A percentile compares a stretch with the other conserved stretches of the same genome.
Conservation (phyloP, 35 echinoderm and acorn worm genomes). For the Apostichopus parvimensis region DNA sequence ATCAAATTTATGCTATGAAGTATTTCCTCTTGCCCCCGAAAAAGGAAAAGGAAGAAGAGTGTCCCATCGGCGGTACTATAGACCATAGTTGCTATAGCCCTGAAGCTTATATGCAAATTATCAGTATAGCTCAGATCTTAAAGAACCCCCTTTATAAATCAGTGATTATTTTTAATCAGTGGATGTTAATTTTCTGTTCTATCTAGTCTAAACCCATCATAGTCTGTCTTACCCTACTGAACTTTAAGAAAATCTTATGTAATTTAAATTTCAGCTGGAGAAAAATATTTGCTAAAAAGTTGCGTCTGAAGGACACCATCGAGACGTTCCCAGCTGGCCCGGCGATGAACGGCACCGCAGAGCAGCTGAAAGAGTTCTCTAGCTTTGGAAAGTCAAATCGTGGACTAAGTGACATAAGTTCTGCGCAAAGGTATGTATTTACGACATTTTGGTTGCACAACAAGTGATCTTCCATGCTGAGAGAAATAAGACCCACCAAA, state of each 20-base stretch:
- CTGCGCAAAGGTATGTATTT: slow-evolving; percentile 42
- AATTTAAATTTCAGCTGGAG: slow-evolving; percentile 61
- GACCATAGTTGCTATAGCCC: no score
- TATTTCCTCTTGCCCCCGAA: no score
- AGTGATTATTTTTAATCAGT: no score
- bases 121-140: no score
- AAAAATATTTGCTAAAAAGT: slow-evolving; percentile 39
- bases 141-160: background rate
- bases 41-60: no score
- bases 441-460: no score
- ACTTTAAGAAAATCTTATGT: background rate
- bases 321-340: slow-evolving; percentile 81
- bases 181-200: background rate
- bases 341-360: slow-evolving; percentile 39
- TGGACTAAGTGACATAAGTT: background rate
- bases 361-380: slow-evolving; percentile 56
- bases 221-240: background rate
- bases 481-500: no score
- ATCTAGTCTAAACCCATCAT: no score
- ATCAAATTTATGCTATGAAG: no score
- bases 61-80: background rate
- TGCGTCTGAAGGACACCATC: slow-evolving; percentile 62
- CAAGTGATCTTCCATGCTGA: no score
- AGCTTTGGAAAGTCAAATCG: background rate
- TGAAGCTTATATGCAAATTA: no score